phyloP scores from a whole-genome alignment of 2,888 invertebrate genomes.

The Furcula furcula region DNA sequence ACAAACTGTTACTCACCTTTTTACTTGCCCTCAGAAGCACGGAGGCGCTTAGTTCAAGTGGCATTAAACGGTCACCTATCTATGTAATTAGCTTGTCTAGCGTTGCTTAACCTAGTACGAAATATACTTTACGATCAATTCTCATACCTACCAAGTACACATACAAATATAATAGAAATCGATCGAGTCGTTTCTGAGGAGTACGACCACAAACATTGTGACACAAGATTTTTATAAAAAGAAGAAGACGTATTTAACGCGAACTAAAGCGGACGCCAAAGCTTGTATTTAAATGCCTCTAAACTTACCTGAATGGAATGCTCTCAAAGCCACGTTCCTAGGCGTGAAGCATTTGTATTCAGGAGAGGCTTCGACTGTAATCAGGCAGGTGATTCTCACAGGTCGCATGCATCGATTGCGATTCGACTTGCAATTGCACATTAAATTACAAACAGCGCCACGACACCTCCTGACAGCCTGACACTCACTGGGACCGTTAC shows the following conservation, averaged over 20 bases:
- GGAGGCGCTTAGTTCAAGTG: too few relatives aligned
- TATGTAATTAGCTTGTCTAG: too few relatives aligned
- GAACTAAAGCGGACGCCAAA: neutral
- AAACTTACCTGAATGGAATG: neutral
- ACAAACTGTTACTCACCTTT: too few relatives aligned
- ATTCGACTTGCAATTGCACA: slow-evolving; percentile 48
- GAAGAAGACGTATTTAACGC: neutral
- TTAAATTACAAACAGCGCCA: slow-evolving; percentile 56
- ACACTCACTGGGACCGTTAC: slow-evolving; percentile 24
- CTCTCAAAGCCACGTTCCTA: slow-evolving; percentile 8
- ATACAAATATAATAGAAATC: too few relatives aligned
- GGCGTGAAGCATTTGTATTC: slow-evolving; percentile 39
- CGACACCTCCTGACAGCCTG: slow-evolving; percentile 29
- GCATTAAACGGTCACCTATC: too few relatives aligned
- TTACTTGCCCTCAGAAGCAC: too few relatives aligned
- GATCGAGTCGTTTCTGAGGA: too few relatives aligned
- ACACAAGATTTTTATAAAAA: neutral
- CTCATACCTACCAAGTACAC: too few relatives aligned
- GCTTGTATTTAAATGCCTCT: neutral
- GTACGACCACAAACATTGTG: neutral
- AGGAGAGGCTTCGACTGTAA: slow-evolving; percentile 42
- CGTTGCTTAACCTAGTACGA: too few relatives aligned
- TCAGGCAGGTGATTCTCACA: slow-evolving; percentile 60
- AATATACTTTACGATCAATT: too few relatives aligned
- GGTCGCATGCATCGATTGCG: slow-evolving; percentile 45